Conservation (phyloP, 2,113 vertebrate genomes). For the Echinops telfairi region DNA sequence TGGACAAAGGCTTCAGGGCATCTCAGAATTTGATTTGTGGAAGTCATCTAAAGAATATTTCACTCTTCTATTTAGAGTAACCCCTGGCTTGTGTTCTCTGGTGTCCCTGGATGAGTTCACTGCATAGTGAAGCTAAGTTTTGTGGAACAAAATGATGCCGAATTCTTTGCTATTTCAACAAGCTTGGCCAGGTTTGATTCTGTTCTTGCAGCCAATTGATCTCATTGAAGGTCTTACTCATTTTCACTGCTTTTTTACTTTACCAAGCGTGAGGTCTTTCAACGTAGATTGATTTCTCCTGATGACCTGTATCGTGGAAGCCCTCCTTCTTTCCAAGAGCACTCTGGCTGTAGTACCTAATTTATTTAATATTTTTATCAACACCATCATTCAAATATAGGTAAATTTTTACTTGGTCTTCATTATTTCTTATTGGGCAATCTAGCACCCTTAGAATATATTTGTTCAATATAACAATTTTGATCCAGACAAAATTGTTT, state of each 20-base stretch:
- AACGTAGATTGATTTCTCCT: not conserved
- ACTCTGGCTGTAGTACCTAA: not conserved
- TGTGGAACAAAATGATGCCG: not conserved
- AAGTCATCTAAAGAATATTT: not conserved
- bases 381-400: too few species aligned
- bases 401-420: not conserved
- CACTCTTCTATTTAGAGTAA: not conserved
- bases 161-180: not conserved
- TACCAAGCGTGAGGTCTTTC: not conserved
- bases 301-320: not conserved
- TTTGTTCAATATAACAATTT: too few species aligned
- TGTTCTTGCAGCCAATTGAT: not conserved
- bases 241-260: not conserved
- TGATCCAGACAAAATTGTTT: too few species aligned
- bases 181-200: not conserved
- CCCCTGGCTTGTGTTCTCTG: not conserved
- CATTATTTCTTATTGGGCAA: not conserved
- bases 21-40: slow-evolving; percentile 47
- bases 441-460: not conserved
- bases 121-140: not conserved
- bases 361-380: too few species aligned
- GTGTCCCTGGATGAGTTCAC: not conserved
- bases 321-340: not conserved
- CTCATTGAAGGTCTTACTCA: not conserved
- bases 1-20: not conserved